Evolutionary conservation across 2,888 invertebrate species (phyloP).

Genomic region (Pilophorus perplexus): DNA sequence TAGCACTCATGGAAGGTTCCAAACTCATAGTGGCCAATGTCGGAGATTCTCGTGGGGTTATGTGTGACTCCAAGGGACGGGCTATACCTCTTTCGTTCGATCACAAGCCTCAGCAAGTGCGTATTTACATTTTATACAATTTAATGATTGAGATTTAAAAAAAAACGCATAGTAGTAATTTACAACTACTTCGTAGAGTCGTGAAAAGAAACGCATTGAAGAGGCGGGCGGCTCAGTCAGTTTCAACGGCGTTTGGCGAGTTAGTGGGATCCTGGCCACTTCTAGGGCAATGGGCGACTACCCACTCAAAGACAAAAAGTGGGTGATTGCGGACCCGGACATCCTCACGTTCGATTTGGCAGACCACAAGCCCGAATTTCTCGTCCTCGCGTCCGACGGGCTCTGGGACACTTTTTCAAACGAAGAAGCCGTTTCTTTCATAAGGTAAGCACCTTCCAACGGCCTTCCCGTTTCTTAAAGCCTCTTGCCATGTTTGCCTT

Average conservation of each 20-base stretch:
- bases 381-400: slow-evolving; percentile 92
- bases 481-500: too few species aligned
- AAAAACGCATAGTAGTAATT: too few species aligned
- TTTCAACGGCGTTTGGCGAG: slow-evolving; percentile 94
- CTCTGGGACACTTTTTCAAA: slow-evolving; percentile 95
- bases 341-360: slow-evolving; percentile 85
- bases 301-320: slow-evolving; percentile 87
- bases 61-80: slow-evolving; percentile 87
- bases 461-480: background rate
- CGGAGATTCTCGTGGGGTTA: slow-evolving; percentile 92
- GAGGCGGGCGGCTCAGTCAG: slow-evolving; percentile 94
- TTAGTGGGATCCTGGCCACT: slow-evolving; percentile 91
- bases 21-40: slow-evolving; percentile 91
- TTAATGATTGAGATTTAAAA: too few species aligned
- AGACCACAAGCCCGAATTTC: slow-evolving; percentile 82
- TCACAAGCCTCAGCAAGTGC: slow-evolving; percentile 93
- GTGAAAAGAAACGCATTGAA: slow-evolving; percentile 87
- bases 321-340: slow-evolving; percentile 94
- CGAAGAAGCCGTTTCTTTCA: slow-evolving; percentile 88
- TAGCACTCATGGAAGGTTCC: slow-evolving; percentile 80
- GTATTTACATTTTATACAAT: slow-evolving; percentile 3
- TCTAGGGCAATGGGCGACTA: slow-evolving; percentile 93
- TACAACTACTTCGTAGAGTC: too few species aligned
- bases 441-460: slow-evolving; percentile 58
- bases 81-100: slow-evolving; percentile 91